Evolutionary conservation across 92 coral and sea anemone species (phyloP).

Genomic region (Paramuricea clavata): DNA sequence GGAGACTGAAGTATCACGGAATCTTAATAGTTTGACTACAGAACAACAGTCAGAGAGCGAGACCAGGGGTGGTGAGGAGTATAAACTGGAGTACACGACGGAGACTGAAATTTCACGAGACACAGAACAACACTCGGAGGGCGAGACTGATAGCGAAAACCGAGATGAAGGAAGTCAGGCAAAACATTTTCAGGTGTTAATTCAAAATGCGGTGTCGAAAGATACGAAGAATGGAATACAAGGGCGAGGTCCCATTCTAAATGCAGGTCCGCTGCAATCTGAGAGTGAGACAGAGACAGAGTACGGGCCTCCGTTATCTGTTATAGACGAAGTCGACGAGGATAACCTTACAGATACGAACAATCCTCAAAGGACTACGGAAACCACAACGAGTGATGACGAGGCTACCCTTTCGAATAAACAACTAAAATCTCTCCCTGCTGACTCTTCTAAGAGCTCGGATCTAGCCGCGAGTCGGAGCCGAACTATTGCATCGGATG

Average conservation of each 20-base stretch:
- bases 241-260: neutral
- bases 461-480: neutral
- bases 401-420: neutral
- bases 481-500: constrained; percentile 72
- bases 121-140: neutral
- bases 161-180: neutral
- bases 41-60: neutral
- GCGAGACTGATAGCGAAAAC: neutral
- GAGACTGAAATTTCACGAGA: neutral
- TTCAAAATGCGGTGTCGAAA: neutral
- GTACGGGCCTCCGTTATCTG: constrained; percentile 86
- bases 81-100: neutral
- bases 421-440: neutral
- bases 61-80: neutral
- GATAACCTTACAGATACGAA: constrained; percentile 62
- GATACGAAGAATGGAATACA: neutral
- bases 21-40: neutral
- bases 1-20: neutral
- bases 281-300: constrained; percentile 88
- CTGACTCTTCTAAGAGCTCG: neutral
- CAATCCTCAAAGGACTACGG: constrained; percentile 45
- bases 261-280: neutral
- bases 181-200: neutral
- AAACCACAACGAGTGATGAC: neutral
- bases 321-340: constrained; percentile 94